A percentile compares a stretch with the other conserved stretches of the same genome.
These are phyloP conservation scores for Sparidentex hasta DNA, from an alignment of 2,797 vertebrate species.

Conservation along the genomic window DNA sequence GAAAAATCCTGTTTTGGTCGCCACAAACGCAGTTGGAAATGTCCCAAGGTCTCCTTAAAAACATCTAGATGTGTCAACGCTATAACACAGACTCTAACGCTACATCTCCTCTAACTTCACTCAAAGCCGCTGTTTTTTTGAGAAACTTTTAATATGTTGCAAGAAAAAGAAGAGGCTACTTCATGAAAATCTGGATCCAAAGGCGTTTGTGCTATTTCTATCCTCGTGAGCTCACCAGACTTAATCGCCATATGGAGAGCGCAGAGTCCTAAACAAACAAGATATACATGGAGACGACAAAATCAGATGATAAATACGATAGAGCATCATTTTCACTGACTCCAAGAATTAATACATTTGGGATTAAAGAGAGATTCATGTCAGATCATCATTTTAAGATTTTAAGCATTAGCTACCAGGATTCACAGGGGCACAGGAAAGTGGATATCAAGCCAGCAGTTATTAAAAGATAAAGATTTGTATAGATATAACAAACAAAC, in stretches of 20 bases:
- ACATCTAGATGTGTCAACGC: too few relatives aligned
- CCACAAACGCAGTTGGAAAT: too few relatives aligned
- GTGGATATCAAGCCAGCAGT: neutral
- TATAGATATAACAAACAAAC: neutral
- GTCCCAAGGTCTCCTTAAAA: too few relatives aligned
- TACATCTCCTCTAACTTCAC: too few relatives aligned
- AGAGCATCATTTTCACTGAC: neutral
- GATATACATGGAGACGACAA: neutral
- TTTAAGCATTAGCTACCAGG: neutral
- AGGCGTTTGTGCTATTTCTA: neutral
- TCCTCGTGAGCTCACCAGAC: neutral
- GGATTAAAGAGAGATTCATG: conserved; percentile 1
- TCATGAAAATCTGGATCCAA: neutral
- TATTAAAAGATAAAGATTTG: neutral
- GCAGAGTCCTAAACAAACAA: neutral
- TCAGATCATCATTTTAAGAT: neutral
- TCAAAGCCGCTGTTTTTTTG: too few relatives aligned
- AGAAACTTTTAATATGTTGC: neutral
- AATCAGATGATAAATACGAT: neutral
- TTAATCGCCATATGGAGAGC: too few relatives aligned
- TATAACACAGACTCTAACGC: too few relatives aligned
- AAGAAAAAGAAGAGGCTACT: neutral
- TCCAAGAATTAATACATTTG: neutral
- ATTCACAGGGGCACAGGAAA: neutral
- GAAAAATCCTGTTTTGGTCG: too few relatives aligned